phyloP scores from a whole-genome alignment of 2,888 invertebrate genomes.

The Tupiocoris notatus region DNA sequence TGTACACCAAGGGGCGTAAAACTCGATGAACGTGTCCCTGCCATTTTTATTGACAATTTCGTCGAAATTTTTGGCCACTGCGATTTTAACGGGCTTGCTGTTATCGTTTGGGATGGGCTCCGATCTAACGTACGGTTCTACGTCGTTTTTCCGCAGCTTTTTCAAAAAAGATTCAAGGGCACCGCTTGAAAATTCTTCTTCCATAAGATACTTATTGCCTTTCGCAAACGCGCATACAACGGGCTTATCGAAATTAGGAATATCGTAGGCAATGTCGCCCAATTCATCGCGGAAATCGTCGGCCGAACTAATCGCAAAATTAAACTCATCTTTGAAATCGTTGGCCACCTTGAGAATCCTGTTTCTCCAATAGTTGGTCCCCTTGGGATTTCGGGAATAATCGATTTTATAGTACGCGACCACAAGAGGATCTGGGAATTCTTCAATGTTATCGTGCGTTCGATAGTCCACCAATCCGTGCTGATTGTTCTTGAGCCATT shows the following conservation, averaged over 20 bases:
- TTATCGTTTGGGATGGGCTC: slow-evolving; percentile 86
- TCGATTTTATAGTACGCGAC: slow-evolving; percentile 93
- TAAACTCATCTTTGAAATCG: slow-evolving; percentile 64
- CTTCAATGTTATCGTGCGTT: slow-evolving; percentile 75
- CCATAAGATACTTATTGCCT: slow-evolving; percentile 85
- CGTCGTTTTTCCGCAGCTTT: slow-evolving; percentile 73
- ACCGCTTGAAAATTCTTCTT: slow-evolving; percentile 88
- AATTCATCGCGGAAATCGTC: slow-evolving; percentile 93
- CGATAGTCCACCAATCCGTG: slow-evolving; percentile 92
- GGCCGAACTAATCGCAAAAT: slow-evolving; percentile 88
- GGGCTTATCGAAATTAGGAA: slow-evolving; percentile 83
- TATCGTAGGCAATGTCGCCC: slow-evolving; percentile 89
- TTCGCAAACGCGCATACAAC: slow-evolving; percentile 78
- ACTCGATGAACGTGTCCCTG: slow-evolving; percentile 93
- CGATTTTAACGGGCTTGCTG: slow-evolving; percentile 78
- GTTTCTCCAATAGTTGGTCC: slow-evolving; percentile 99
- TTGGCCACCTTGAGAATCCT: slow-evolving; percentile 87
- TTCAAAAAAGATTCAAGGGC: slow-evolving; percentile 79
- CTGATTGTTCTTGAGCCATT: slow-evolving; percentile 79
- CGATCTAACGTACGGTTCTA: slow-evolving; percentile 93
- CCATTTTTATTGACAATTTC: slow-evolving; percentile 86
- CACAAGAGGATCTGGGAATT: slow-evolving; percentile 86
- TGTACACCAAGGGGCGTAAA: slow-evolving; percentile 99
- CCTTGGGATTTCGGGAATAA: slow-evolving; percentile 94
- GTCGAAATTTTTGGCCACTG: slow-evolving; percentile 96